A percentile compares a stretch with the other conserved stretches of the same genome.
Conservation (phyloP, 2,113 vertebrate genomes). For the Pagrus major region DNA sequence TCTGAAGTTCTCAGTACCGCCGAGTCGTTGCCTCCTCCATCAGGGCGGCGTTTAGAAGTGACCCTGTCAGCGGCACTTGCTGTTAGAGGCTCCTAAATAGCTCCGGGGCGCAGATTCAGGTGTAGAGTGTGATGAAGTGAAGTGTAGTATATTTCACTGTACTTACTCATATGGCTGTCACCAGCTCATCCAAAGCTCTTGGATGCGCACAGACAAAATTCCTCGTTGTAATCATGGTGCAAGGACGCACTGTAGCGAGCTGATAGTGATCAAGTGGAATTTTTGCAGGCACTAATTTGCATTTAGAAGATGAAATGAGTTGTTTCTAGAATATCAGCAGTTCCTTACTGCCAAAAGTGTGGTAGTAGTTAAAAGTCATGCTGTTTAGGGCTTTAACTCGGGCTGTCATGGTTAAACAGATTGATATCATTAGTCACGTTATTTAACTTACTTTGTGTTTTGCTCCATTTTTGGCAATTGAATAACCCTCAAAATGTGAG, state of each 20-base stretch:
- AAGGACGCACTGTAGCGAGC: not conserved
- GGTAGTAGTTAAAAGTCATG: not conserved
- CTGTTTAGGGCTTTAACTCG: no score
- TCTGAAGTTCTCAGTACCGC: conserved; percentile 67
- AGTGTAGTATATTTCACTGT: not conserved
- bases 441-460: no score
- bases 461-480: no score
- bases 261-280: not conserved
- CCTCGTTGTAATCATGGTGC: not conserved
- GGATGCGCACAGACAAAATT: not conserved
- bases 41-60: conserved; percentile 64
- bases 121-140: conserved; percentile 34
- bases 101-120: conserved; percentile 60
- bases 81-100: conserved; percentile 54
- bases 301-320: not conserved
- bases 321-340: not conserved
- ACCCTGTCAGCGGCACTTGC: conserved; percentile 54
- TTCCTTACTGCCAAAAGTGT: no score
- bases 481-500: no score
- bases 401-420: no score
- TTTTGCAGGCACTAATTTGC: not conserved
- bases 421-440: no score
- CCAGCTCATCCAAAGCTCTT: conserved; percentile 1
- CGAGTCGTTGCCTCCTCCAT: conserved; percentile 68
- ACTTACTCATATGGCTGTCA: not conserved